Base-by-base conservation (phyloP, 2,797 vertebrate species). In the Ataeniobius toweri region DNA sequence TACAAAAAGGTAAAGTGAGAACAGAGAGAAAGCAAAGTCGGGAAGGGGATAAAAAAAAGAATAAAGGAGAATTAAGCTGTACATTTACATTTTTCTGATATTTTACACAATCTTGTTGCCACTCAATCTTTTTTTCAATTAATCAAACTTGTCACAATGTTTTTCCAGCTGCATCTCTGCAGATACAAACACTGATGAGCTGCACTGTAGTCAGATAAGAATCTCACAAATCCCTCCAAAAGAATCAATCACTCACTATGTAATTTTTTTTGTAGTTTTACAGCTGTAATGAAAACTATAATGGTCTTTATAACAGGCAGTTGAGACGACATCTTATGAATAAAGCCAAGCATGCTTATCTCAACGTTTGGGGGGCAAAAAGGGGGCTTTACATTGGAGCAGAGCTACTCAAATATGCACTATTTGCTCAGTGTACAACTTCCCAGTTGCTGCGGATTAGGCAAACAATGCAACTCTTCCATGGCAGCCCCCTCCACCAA, bases 341-440 rank as follows among this genome's bases (percentile, higher is more conserved):
- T 84, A 77, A 89, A 89, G 79, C 84, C 85, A 85, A 88, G 83
- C 86, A 86, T 86, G 88, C 93, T 94, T 94, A 95, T 94, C 94
- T 94, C 88, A 90, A 89, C 75, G 88, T 90, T 93, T 89, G 89
- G 91, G 83, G 91, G 20, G 16, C 91, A 92, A 91, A 91, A 90
- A 92, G 92, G 88, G 92, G 86, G 92, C 92, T 94, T 94, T 93
- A 89, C 89, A 91, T 88, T 82, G 55, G 83, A 81, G 85, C 82
- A 80, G 91, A 87, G 89, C 93, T 92, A 86, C 93, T 94, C 91
- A 94, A 94, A 95, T 93, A 94, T 92, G 91, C 92, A 82, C 82
- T 95, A 94, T 95, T 94, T 95, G 93, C 93, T 92, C 91, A 93
- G 89, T 83, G 92, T 93, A 94, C 93, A 94, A 94, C 94, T 94